Evolutionary conservation across 2,797 vertebrate genomes (phyloP), one percentile per base, ranked within the genome.

Genomic region (Prunella strophiata): DNA sequence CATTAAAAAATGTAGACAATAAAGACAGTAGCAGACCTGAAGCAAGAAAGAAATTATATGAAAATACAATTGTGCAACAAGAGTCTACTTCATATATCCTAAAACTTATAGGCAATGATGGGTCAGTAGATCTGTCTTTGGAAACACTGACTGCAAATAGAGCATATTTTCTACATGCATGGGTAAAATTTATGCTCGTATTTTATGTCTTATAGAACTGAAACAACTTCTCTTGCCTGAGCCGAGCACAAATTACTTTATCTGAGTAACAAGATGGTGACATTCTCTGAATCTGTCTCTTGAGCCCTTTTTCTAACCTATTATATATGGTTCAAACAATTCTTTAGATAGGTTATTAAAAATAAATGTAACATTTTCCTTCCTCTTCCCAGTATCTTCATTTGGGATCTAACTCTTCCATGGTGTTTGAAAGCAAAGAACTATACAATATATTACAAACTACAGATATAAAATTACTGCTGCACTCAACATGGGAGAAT

Each of bases 331-430:
- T 86, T 72, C 11, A 3, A 94, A 51, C 25, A 78, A 75, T 68
- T 67, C 43, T 93, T 88, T 78, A 79, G 84, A 48, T 61, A 87
- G 75, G 32, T 70, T 88, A 84, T 88, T 86, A 90, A 88, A 90
- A 79, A 76, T 55, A 70, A 89, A 93, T 61, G 18, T 59, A 96
- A 84, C 52, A 57, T 55, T 85, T 88, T n/a, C 52, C 32, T 86
- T 80, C 43, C 36, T 89, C 18, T 77, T 87, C 19, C n/a, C 34
- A 18, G 9, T 77, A 63, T 88, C 80, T 85, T 86, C 32, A 63
- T 48, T 87, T 88, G 59, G 62, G 59, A 86, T 86, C 80, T 76
- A 73, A 76, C 57, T 62, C 51, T 72, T 87, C 70, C 75, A 75
- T 14, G 20, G 34, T 21, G 27, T 77, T 70, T 88, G 70, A 88